These are phyloP conservation scores for Halcyon smyrnensis DNA, from an alignment of 2,797 vertebrate genomes.

Conservation along the genomic window DNA sequence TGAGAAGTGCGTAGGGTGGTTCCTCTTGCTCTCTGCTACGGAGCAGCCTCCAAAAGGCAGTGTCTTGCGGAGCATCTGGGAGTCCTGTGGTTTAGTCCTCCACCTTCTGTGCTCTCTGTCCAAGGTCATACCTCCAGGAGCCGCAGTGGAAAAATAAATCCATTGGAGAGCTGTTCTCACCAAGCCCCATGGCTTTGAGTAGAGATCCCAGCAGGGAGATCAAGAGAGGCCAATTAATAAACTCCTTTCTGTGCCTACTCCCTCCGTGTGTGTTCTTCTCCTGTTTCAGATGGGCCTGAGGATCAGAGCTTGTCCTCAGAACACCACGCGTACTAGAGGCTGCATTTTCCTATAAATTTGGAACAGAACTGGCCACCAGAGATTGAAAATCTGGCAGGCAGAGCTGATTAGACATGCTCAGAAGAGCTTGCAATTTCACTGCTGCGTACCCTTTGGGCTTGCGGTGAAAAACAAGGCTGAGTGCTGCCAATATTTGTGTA, in stretches of 20 bases:
- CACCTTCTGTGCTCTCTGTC: not conserved
- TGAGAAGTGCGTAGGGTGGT: not conserved
- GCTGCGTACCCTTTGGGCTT: conserved; percentile 37
- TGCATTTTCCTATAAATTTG: not conserved
- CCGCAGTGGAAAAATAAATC: not conserved
- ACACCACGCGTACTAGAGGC: not conserved
- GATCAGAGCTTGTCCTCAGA: not conserved
- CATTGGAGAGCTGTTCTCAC: not conserved
- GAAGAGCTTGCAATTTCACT: conserved; percentile 40
- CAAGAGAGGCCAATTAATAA: not conserved
- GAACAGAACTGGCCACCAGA: conserved; percentile 29
- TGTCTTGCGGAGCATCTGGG: not conserved
- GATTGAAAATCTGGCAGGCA: conserved; percentile 15
- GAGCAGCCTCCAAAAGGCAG: not conserved
- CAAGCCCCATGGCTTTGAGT: not conserved
- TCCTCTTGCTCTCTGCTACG: not conserved
- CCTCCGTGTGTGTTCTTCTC: not conserved
- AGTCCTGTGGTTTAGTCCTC: not conserved
- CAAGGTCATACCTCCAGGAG: not conserved
- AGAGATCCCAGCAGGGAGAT: not conserved
- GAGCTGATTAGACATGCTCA: conserved; percentile 57
- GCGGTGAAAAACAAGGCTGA: conserved; percentile 43
- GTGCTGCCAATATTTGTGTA: not conserved
- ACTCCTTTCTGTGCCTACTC: not conserved
- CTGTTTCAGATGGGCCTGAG: not conserved